Base-by-base conservation (phyloP, 2,888 invertebrate genomes). In the Phortica magna region DNA sequence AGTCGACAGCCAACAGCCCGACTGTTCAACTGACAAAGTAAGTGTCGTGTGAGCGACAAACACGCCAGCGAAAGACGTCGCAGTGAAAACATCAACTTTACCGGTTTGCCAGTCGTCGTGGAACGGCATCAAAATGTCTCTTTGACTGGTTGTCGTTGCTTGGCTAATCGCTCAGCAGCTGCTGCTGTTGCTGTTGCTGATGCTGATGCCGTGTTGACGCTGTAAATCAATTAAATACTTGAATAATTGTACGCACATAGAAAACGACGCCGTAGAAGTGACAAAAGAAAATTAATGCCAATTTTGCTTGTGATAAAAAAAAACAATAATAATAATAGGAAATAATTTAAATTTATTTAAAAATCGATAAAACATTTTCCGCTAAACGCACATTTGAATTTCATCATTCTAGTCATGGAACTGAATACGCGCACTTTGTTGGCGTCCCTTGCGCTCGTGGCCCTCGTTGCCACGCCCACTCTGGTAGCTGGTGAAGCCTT, bases 401-500 rank as follows among this genome's bases (percentile, higher is more conserved):
- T 71, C 42, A 48, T 79, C 14, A n/a, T 80, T 85, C 42, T 70
- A 89, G 89, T 83, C 81, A 89, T 89, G 89, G 85, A 83, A 83
- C 79, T 87, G 73, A 84, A 82, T 79, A 87, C 80, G 78, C 85
- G 86, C 78, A 80, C 61, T 67, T 92, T 94, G 9, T 91, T 94
- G 84, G 93, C 17, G 17, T 22, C 22, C 31, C 31, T 39, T 6
- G 55, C 55, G 70, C 70, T 55, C 43, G 22, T 55, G 31, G 70
- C 55, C 22, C 12, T 42, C 1, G n/a, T 67, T 80, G 68, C 76
- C 80, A 22, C 77, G 89, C 92, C 94, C 76, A 91, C 93, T 80
- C 77, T 84, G 22, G 83, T 82, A 64, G 94, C 94, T 48, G 94
- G 94, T n/a, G 94, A 94, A 57, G 94, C 93, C 43, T 89, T 94